Percentiles rank a stretch among this genome's conserved stretches.
Evolutionary conservation across 2,888 invertebrate genomes (phyloP).

Genomic region (Cybosia mesomella): DNA sequence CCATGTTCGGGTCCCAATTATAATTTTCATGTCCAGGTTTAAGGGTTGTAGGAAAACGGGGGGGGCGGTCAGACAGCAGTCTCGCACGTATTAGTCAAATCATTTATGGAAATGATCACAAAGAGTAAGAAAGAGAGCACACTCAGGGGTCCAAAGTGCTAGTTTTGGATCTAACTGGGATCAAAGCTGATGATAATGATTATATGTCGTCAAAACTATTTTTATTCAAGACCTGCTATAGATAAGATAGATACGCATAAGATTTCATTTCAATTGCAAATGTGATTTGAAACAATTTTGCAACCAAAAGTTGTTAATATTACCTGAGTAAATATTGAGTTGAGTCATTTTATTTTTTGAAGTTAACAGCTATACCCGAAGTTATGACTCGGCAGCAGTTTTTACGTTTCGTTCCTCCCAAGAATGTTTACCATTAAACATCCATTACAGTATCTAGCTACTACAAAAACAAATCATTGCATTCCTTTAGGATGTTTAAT

Average conservation of each 20-base stretch:
- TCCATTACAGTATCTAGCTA: slow-evolving; percentile 35
- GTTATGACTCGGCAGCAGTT: slow-evolving; percentile 15
- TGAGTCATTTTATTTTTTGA: not conserved
- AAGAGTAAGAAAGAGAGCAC: not conserved
- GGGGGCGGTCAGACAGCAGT: too few relatives aligned
- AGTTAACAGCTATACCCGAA: not conserved
- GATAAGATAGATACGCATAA: not conserved
- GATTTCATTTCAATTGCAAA: too few relatives aligned
- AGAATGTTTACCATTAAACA: slow-evolving; percentile 50
- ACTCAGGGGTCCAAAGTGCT: not conserved
- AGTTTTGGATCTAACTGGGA: not conserved
- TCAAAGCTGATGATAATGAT: not conserved
- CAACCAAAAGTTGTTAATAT: not conserved
- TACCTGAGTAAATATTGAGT: not conserved
- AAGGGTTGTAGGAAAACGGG: too few relatives aligned
- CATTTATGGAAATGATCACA: too few relatives aligned
- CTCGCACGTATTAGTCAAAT: too few relatives aligned
- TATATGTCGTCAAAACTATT: not conserved
- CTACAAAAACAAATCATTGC: slow-evolving; percentile 37
- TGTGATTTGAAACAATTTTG: not conserved
- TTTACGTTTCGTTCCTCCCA: slow-evolving; percentile 43
- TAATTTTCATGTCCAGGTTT: too few relatives aligned
- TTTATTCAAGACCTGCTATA: not conserved
- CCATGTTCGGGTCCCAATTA: too few relatives aligned
- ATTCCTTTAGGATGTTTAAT: slow-evolving; percentile 44